phyloP scores from a whole-genome alignment of 1,140 invertebrate species.

The Aphis craccivora region DNA sequence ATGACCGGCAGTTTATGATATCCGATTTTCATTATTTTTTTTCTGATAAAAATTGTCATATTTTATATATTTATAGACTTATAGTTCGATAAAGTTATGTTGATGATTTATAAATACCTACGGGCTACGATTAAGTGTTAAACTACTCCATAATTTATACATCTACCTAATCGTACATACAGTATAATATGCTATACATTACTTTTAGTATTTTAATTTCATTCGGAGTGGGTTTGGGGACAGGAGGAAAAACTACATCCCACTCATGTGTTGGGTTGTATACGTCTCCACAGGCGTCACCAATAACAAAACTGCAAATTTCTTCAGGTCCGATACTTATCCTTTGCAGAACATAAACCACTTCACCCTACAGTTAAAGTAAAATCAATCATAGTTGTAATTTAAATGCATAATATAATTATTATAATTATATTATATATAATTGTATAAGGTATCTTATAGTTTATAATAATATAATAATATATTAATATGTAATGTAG shows the following conservation, averaged over 20 bases:
- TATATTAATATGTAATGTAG: too few relatives aligned
- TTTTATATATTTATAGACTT: not conserved
- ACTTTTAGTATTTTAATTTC: conserved; percentile 69
- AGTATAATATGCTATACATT: conserved; percentile 58
- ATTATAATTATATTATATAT: too few relatives aligned
- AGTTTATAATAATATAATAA: not conserved
- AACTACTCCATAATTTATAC: not conserved
- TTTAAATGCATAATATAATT: not conserved
- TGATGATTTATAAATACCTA: not conserved
- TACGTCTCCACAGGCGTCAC: conserved; percentile 86
- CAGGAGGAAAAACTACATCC: conserved; percentile 86
- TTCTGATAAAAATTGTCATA: not conserved
- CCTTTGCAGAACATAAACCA: conserved; percentile 81
- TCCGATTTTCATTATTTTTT: not conserved
- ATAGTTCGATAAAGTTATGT: not conserved
- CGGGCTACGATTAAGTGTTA: too few relatives aligned
- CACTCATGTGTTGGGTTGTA: conserved; percentile 90
- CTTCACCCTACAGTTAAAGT: conserved; percentile 72
- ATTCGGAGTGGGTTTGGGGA: conserved; percentile 74
- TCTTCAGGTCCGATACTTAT: conserved; percentile 83
- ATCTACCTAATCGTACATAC: not conserved
- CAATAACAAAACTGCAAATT: conserved; percentile 90
- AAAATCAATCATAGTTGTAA: conserved; percentile 56
- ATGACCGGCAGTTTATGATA: not conserved
- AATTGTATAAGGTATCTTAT: not conserved